Evolutionary conservation across 1,140 invertebrate genomes (phyloP), one percentile per base, ranked within the genome.

Genomic region (Thrips palmi): DNA sequence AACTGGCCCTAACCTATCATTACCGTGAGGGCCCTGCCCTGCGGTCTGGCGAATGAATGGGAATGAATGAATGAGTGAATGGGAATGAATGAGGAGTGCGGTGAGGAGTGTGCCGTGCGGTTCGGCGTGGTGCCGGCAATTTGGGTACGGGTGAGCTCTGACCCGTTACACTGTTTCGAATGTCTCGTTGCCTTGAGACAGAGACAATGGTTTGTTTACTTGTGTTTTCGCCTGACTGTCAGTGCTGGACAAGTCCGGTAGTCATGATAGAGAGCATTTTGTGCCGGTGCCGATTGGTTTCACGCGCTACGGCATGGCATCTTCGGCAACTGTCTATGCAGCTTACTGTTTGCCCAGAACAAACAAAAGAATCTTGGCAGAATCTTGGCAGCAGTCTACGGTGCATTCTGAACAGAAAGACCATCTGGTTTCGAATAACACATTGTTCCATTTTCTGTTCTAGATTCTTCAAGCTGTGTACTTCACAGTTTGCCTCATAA

Each of bases 401-500:
- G 14, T 37, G 35, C 7, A 11, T 7, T 8, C 30, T 14, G 10
- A 10, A 8, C 7, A 7, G 15, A 33, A 19, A 8, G 22, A 14
- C 1, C 10, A 33, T 33, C 43, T 30, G 2, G 36, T 19, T 42
- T 20, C 11, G 28, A 22, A 33, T 24, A 34, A 29, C 21, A 33
- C 38, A 17, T 41, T 42, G 45, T 46, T 40, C 30, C 19, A 23
- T 41, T 41, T 40, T 21, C 43, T 49, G 19, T 40, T 70, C 35
- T 64, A 83, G 78, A 69, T 82, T 50, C 52, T 81, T 24, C 80
- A 83, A 63, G 66, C 75, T 4, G 35, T 74, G 15, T 83, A 81
- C 49, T 83, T 80, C 49, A 62, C 69, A 7, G 52, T 81, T 34
- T 77, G 75, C 32, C 45, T 77, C 3, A 44, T 74, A 2, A 82